These are phyloP conservation scores for Stenichneumon culpator DNA, from an alignment of 2,888 invertebrate genomes.

Conservation along the genomic window DNA sequence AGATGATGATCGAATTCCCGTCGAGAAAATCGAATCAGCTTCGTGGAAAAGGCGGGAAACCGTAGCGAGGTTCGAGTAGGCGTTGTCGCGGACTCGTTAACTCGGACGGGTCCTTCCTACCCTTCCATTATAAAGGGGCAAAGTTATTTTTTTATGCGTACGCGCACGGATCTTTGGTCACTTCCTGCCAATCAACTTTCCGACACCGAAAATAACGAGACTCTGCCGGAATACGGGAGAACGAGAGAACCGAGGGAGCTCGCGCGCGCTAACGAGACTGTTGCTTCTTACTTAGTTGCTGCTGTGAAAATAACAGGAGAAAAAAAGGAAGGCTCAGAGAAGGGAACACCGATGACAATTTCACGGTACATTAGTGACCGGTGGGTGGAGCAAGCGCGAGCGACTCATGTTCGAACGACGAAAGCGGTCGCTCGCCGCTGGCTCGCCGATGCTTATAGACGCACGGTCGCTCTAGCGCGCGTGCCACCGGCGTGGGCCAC, in stretches of 20 bases:
- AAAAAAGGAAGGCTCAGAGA: slow-evolving; percentile 40
- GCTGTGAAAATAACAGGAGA: slow-evolving; percentile 66
- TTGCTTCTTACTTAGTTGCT: slow-evolving; percentile 38
- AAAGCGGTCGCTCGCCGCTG: slow-evolving; percentile 22
- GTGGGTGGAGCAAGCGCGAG: slow-evolving; percentile 74
- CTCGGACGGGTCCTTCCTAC: slow-evolving; percentile 8
- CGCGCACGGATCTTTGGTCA: slow-evolving; percentile 20
- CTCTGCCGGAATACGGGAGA: slow-evolving; percentile 48
- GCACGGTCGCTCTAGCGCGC: slow-evolving; percentile 55
- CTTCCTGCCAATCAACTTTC: slow-evolving; percentile 61
- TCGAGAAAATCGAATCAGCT: neutral
- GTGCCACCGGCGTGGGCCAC: slow-evolving; percentile 54
- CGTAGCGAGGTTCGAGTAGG: slow-evolving; percentile 7
- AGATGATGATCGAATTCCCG: slow-evolving; percentile 9
- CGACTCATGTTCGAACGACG: slow-evolving; percentile 42
- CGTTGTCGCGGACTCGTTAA: slow-evolving; percentile 52
- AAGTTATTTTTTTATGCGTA: slow-evolving; percentile 6
- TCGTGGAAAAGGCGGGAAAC: slow-evolving; percentile 11
- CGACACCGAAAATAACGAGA: slow-evolving; percentile 61
- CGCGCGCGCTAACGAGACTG: slow-evolving; percentile 64
- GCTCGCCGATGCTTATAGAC: slow-evolving; percentile 51
- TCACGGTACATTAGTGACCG: slow-evolving; percentile 82
- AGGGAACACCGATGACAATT: slow-evolving; percentile 80
- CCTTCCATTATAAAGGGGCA: slow-evolving; percentile 18
- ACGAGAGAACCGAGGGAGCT: slow-evolving; percentile 56